Evolutionary conservation across 2,888 invertebrate genomes (phyloP), one percentile per base, ranked within the genome.

Genomic region (Polydrusus tereticollis): DNA sequence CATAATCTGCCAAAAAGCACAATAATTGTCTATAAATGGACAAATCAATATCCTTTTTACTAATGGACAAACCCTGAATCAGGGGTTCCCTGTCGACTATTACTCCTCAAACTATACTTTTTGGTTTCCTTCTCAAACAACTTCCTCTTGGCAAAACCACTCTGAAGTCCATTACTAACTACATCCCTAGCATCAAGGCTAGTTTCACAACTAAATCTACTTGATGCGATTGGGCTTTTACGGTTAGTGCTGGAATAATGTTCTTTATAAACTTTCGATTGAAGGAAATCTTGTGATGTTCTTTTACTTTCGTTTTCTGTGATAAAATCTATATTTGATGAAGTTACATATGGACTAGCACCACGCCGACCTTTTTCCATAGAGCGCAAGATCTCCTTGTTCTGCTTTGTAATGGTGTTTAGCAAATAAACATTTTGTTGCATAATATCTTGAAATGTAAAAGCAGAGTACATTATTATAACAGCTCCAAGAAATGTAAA

Each of bases 381-480:
- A 18, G 74, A 70, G n/a, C 73, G 60, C 52, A 82, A 74, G 66
- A 82, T 81, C 18, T 74, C 72, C 8, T 63, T 57, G 75, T 85
- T 84, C 77, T 87, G 87, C 69, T 83, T 80, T 60, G 82, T 80
- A 55, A 88, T 86, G 52, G 84, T 82, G 63, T 82, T 72, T 5
- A 88, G 81, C 14, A 88, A 78, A 41, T 81, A 76, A 77, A 86
- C 83, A 80, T 88, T 88, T 66, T 86, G 79, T 16, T 78, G 68
- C 73, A 83, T 81, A 59, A 86, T 81, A 81, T 89, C 87, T 62
- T 82, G 81, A 77, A 86, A 88, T 59, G 72, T 79, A 76, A 84
- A 83, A 10, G 83, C 84, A 60, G 79, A 80, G 64, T 82, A 79
- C 3, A 83, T 36, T 41, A 88, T 78, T 33, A 86, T 76, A 20